A percentile compares a stretch with the other conserved stretches of the same genome.
phyloP scores from a whole-genome alignment of 2,113 vertebrate genomes.

The Lamprotornis superbus region DNA sequence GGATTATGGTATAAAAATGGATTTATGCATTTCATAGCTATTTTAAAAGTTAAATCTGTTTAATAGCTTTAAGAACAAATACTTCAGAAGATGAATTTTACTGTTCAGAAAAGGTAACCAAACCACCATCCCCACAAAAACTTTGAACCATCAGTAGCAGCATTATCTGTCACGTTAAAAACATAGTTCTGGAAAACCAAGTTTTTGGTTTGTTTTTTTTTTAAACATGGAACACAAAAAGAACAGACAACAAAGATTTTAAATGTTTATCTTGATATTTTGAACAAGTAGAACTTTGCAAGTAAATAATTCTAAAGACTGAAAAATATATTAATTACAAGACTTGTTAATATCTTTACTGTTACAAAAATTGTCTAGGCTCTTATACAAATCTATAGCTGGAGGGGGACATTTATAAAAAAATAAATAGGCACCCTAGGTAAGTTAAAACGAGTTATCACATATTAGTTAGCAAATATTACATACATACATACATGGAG shows the following conservation, averaged over 20 bases:
- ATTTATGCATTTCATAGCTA: background rate
- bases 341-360: slow-evolving; percentile 48
- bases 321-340: slow-evolving; percentile 66
- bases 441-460: slow-evolving; percentile 57
- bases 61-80: background rate
- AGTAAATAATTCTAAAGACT: slow-evolving; percentile 68
- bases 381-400: slow-evolving; percentile 64
- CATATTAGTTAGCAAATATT: slow-evolving; percentile 57
- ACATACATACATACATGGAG: slow-evolving; percentile 39
- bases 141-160: background rate
- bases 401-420: slow-evolving; percentile 63
- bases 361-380: slow-evolving; percentile 65
- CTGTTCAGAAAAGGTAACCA: background rate
- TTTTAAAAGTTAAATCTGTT: background rate
- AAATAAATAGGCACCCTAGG: slow-evolving; percentile 73
- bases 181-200: background rate
- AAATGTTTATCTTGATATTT: slow-evolving; percentile 48
- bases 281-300: slow-evolving; percentile 57
- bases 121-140: background rate
- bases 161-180: background rate
- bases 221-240: background rate
- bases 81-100: background rate
- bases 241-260: background rate
- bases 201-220: background rate
- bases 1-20: background rate